Evolutionary conservation across 2,888 invertebrate species (phyloP), one percentile per base, ranked within the genome.

Genomic region (Eulithis testata): DNA sequence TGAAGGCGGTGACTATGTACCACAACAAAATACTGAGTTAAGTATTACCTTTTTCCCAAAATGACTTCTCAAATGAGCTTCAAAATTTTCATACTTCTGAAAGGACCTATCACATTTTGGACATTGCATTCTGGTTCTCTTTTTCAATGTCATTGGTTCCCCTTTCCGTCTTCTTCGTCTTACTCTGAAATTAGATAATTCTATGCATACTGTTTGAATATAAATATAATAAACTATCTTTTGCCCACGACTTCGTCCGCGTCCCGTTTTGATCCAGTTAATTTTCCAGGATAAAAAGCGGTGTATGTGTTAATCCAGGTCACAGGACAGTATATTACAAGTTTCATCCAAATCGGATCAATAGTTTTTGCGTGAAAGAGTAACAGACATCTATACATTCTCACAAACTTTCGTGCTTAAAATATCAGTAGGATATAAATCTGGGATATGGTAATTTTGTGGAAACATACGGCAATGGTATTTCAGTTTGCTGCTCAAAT

Each of bases 21-120:
- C 66, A 94, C 83, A 73, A 94, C 82, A 83, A 52, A n/a, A n/a
- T n/a, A n/a, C n/a, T n/a, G n/a, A n/a, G n/a, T n/a, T 40, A 44
- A 58, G 47, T 64, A 49, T 63, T 80, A 93, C 93, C 89, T 92
- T 91, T 82, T 91, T 90, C 37, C 93, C 93, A 80, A 93, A 93
- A 80, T 93, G 93, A 72, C 82, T 88, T 74, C 93, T 83, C 88
- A 93, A 85, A 59, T 93, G 93, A 0, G 91, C 93, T 80, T 93
- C 93, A 70, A 93, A 87, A 63, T 91, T 93, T 67, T 93, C 93
- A 73, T 93, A 93, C 70, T 93, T 93, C 65, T 90, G 89, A 68
- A 93, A 93, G 59, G 86, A 86, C 75, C 88, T 91, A 11, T 89
- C 89, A 71, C 93, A 93, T 75, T 91, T 93, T 40, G 88, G 87